phyloP scores from a whole-genome alignment of 1,140 invertebrate species.

The Brachionus paranguensis region DNA sequence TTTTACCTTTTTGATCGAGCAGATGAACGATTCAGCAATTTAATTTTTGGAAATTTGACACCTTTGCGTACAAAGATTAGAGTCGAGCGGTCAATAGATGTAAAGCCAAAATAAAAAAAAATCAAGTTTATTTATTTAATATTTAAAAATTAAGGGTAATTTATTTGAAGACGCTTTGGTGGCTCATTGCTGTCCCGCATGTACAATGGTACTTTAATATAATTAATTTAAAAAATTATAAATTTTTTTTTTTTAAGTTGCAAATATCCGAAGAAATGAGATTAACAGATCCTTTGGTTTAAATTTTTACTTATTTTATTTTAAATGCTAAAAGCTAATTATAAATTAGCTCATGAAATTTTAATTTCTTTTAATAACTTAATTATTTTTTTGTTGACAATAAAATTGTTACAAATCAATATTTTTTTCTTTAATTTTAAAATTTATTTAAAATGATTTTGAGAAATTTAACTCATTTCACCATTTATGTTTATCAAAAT shows the following conservation, averaged over 20 bases:
- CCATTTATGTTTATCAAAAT: no score
- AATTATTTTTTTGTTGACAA: neutral
- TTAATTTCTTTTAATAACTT: neutral
- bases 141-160: neutral
- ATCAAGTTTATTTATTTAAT: no score
- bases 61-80: neutral
- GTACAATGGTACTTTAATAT: neutral
- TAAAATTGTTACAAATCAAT: neutral
- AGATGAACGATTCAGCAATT: neutral
- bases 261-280: neutral
- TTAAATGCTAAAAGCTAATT: neutral
- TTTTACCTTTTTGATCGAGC: neutral
- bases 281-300: neutral
- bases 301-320: neutral
- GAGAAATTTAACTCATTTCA: no score
- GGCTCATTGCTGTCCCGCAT: neutral
- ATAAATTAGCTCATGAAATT: neutral
- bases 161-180: neutral
- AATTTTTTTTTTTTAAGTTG: neutral
- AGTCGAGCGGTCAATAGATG: neutral
- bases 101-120: neutral
- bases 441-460: no score
- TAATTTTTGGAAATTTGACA: neutral
- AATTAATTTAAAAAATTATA: neutral
- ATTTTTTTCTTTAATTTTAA: no score